Evolutionary conservation across 2,888 invertebrate species (phyloP).

Genomic region (Podabrus alpinus): DNA sequence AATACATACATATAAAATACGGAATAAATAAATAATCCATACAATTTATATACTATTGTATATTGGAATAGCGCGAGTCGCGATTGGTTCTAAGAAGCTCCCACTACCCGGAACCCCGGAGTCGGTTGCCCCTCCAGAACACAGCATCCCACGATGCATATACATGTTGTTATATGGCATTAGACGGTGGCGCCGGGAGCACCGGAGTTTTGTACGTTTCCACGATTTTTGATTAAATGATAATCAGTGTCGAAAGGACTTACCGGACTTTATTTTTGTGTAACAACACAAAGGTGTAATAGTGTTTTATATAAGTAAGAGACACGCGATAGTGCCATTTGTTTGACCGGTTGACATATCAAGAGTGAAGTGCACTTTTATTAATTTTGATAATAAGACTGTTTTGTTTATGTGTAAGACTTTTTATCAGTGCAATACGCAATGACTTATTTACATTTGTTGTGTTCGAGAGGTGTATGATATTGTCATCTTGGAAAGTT

Average conservation of each 20-base stretch:
- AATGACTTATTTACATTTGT: conserved; percentile 3
- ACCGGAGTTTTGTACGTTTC: conserved; percentile 36
- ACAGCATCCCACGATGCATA: conserved; percentile 54
- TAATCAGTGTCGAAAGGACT: conserved; percentile 19
- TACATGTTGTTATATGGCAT: conserved; percentile 53
- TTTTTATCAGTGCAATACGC: not conserved
- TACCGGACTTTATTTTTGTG: conserved; percentile 10
- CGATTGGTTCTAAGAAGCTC: conserved; percentile 36
- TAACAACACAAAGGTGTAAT: conserved; percentile 3
- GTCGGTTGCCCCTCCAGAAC: conserved; percentile 47
- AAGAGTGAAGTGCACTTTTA: conserved; percentile 29
- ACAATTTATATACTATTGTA: conserved; percentile 59
- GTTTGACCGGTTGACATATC: conserved; percentile 24
- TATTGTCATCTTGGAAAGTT: conserved; percentile 32
- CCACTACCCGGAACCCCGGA: conserved; percentile 37
- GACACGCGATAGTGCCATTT: conserved; percentile 21
- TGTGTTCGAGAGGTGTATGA: not conserved
- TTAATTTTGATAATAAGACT: conserved; percentile 10
- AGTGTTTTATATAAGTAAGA: conserved; percentile 13
- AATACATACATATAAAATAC: conserved; percentile 56
- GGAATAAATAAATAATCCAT: conserved; percentile 60
- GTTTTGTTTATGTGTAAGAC: conserved; percentile 17
- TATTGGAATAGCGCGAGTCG: conserved; percentile 46
- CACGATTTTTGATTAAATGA: conserved; percentile 28
- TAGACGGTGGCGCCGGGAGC: conserved; percentile 49